Percentiles rank a stretch among this genome's conserved stretches.
Evolutionary conservation across 2,888 invertebrate species (phyloP).

Genomic region (Zootermopsis nevadensis): DNA sequence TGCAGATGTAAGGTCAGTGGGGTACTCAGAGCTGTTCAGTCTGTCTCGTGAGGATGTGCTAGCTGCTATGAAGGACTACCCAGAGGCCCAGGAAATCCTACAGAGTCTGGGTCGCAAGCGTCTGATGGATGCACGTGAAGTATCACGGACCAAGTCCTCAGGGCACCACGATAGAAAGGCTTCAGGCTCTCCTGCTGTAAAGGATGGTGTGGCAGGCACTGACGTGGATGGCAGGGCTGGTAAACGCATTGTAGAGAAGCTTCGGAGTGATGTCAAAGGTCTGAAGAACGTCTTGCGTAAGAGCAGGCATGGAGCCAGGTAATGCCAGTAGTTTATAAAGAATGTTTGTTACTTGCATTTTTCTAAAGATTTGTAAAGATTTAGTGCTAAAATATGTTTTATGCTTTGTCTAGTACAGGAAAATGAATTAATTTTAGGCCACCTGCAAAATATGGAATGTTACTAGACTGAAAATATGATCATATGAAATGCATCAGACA

Average conservation of each 20-base stretch:
- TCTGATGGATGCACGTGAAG: conserved; percentile 53
- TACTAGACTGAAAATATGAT: no score
- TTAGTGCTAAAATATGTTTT: no score
- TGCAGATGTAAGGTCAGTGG: conserved; percentile 95
- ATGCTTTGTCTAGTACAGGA: no score
- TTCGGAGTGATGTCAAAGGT: conserved; percentile 85
- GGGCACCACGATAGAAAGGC: conserved; percentile 49
- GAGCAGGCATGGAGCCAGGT: conserved; percentile 63
- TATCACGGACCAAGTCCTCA: conserved; percentile 25
- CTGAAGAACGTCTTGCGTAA: conserved; percentile 71
- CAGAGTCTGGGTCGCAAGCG: conserved; percentile 63
- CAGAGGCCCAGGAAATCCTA: conserved; percentile 95
- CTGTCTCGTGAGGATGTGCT: conserved; percentile 93
- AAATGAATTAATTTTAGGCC: no score
- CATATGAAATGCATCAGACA: no score
- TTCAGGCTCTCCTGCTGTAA: conserved; percentile 52
- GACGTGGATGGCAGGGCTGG: conserved; percentile 51
- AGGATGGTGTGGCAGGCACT: conserved; percentile 40
- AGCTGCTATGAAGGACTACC: conserved; percentile 96
- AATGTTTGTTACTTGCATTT: no score
- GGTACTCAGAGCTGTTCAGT: conserved; percentile 95
- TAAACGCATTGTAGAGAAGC: conserved; percentile 77
- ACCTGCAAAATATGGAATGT: no score
- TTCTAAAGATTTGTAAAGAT: no score
- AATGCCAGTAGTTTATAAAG: background rate